These are phyloP conservation scores for Cossypha dichroa DNA, from an alignment of 2,797 vertebrate genomes.

Conservation along the genomic window DNA sequence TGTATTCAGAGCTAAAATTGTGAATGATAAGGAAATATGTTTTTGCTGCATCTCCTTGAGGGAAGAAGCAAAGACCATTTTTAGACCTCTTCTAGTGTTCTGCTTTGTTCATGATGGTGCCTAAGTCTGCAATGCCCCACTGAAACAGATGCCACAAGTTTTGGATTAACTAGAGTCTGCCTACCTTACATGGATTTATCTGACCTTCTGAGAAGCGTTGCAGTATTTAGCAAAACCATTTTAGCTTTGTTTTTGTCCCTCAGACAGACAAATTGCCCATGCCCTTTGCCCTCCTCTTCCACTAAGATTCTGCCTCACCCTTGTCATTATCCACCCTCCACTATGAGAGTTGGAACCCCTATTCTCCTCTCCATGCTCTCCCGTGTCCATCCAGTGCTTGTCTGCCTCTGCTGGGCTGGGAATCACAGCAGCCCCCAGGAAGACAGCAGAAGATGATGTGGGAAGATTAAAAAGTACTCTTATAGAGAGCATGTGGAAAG, in stretches of 20 bases:
- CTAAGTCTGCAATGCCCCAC: background rate
- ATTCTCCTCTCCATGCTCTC: background rate
- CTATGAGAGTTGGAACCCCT: background rate
- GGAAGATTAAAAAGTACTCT: background rate
- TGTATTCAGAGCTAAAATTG: background rate
- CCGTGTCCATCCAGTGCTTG: background rate
- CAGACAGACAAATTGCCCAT: background rate
- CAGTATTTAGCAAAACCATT: background rate
- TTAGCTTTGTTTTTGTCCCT: background rate
- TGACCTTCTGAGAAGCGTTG: background rate
- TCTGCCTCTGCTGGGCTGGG: background rate
- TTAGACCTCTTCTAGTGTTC: background rate
- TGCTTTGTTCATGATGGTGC: background rate
- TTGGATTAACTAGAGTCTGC: background rate
- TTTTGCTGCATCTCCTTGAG: background rate
- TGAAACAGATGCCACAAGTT: background rate
- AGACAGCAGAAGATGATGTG: background rate
- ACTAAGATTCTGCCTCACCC: background rate
- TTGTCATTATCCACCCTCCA: background rate
- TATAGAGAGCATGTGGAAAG: rapidly evolving
- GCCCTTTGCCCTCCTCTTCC: background rate
- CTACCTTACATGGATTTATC: background rate
- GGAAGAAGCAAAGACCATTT: background rate
- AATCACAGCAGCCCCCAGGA: background rate
- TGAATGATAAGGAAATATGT: background rate